Evolutionary conservation across 2,797 vertebrate species (phyloP).

Genomic region (Psittacula derbiana): DNA sequence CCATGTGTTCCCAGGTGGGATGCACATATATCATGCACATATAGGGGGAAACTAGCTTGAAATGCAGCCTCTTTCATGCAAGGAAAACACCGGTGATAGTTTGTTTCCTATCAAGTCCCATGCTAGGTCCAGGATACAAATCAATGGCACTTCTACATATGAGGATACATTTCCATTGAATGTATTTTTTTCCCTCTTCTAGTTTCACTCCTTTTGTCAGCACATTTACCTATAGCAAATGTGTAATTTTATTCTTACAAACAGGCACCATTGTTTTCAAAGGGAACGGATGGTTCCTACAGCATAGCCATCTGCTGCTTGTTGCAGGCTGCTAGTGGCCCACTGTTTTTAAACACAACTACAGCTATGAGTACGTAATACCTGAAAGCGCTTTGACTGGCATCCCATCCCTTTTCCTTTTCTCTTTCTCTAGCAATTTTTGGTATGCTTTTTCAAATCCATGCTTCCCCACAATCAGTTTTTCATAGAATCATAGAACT

Average conservation of each 20-base stretch:
- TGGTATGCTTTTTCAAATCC: background rate
- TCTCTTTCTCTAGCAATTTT: background rate
- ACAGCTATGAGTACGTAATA: background rate
- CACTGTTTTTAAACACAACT: background rate
- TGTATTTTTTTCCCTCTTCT: background rate
- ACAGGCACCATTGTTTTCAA: background rate
- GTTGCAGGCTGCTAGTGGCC: background rate
- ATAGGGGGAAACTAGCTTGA: background rate
- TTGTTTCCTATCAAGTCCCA: background rate
- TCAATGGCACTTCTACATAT: background rate
- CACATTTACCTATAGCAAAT: background rate
- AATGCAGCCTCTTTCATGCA: background rate
- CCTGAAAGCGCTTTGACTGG: background rate
- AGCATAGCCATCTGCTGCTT: background rate
- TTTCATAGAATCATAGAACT: background rate
- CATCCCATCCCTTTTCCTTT: background rate
- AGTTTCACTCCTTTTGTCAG: background rate
- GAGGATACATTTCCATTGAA: background rate
- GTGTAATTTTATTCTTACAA: background rate
- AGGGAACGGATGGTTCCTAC: background rate
- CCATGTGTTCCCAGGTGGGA: background rate
- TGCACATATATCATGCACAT: background rate
- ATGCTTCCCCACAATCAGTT: background rate
- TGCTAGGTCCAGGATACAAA: background rate
- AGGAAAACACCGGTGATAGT: slow-evolving; percentile 21